Conservation (phyloP, 2,797 vertebrate species). For the Enteromius treurensis region DNA sequence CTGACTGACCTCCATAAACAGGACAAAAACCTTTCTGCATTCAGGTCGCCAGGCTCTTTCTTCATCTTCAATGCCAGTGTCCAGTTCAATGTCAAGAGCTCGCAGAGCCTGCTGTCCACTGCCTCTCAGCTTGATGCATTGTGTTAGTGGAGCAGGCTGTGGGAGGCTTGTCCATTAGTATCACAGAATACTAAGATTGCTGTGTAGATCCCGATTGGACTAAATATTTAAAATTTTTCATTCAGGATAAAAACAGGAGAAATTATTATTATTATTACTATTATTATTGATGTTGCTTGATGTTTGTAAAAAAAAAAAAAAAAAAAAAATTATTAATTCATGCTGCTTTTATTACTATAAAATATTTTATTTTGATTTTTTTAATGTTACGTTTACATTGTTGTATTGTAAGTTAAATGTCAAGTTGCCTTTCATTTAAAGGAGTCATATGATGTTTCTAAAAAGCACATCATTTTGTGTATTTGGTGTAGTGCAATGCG, state of each 20-base stretch:
- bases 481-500: too few species aligned
- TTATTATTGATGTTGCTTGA: background rate
- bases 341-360: background rate
- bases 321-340: background rate
- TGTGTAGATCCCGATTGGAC: conserved; percentile 71
- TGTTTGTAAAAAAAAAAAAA: background rate
- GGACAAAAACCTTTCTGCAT: conserved; percentile 27
- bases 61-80: conserved; percentile 34
- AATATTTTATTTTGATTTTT: background rate
- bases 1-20: conserved; percentile 18
- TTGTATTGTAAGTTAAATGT: background rate
- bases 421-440: too few species aligned
- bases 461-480: too few species aligned
- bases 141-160: conserved; percentile 22
- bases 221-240: conserved; percentile 51
- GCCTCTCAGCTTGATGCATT: conserved; percentile 28
- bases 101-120: conserved; percentile 24
- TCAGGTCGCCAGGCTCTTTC: conserved; percentile 20
- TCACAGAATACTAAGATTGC: conserved; percentile 69
- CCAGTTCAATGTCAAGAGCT: conserved; percentile 31
- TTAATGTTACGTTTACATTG: background rate
- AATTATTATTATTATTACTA: background rate
- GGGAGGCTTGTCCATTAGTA: conserved; percentile 53
- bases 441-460: too few species aligned
- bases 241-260: conserved; percentile 36